These are phyloP conservation scores for Zaprionus obscuricornis DNA, from an alignment of 2,888 invertebrate species.

Conservation along the genomic window DNA sequence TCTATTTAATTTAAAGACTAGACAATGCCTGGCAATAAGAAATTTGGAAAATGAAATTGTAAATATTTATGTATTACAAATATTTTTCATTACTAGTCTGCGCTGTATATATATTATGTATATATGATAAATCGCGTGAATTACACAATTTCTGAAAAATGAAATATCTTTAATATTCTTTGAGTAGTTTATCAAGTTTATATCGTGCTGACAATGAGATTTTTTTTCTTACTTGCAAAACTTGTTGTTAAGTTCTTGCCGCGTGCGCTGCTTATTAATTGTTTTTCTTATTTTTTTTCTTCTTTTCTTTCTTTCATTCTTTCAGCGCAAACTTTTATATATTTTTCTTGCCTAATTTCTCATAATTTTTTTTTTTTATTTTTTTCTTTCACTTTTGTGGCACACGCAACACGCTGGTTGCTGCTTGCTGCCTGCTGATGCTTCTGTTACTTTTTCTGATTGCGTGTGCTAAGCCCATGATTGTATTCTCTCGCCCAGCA, in stretches of 20 bases:
- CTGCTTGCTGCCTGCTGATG: constrained; percentile 3
- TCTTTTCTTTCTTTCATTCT: constrained; percentile 6
- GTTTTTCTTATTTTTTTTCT: constrained; percentile 28
- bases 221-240: constrained; percentile 34
- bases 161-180: constrained; percentile 1
- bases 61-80: no score
- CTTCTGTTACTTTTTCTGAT: constrained; percentile 19
- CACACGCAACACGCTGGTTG: constrained; percentile 56
- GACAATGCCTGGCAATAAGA: no score
- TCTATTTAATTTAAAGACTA: constrained; percentile 82
- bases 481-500: constrained; percentile 13
- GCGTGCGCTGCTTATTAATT: constrained; percentile 60
- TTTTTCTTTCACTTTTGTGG: constrained; percentile 19
- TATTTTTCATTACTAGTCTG: no score
- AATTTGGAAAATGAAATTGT: no score
- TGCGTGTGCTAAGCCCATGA: constrained; percentile 59
- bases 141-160: no score
- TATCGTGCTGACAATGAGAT: constrained; percentile 21
- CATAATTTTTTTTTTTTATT: constrained; percentile 35
- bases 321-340: constrained; percentile 32
- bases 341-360: constrained; percentile 59
- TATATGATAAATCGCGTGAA: no score
- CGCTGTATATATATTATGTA: no score
- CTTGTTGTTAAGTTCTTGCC: constrained; percentile 22
- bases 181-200: constrained; percentile 10